Evolutionary conservation across 2,113 vertebrate species (phyloP), one percentile per base, ranked within the genome.

Genomic region (Onychostoma macrolepis): DNA sequence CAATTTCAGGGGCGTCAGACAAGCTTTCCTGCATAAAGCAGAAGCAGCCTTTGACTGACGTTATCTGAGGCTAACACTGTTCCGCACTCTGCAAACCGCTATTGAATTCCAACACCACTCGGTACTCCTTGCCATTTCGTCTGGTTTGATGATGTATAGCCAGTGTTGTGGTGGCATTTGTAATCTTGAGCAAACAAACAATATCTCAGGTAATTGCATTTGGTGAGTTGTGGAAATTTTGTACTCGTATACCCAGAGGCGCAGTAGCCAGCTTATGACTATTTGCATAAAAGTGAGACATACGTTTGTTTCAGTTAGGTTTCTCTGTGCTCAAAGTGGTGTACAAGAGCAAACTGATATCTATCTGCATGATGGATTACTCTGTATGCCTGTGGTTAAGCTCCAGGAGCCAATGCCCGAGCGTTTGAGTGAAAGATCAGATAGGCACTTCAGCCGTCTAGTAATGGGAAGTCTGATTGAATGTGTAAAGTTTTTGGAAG

Each of bases 351-450:
- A 67, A 80, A 88, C 76, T 88, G 94, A 95, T 95, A 87, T 85
- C 91, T 94, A 94, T 94, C 94, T 91, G 71, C 84, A 89, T 94
- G 95, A 95, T 94, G 93, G 94, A 95, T 95, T 91, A 90, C 90
- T 79, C 88, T 89, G 90, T 88, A 82, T 83, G 83, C 88, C 89
- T 88, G 36, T 12, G 21, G 28, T 36, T 58, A 45, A 41, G 58
- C 13, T 72, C 26, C 71, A 87, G 76, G 78, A 56, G 50, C 84
- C 38, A 61, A 17, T 45, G 87, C 56, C 53, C 41, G 26, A 74
- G 82, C 61, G 21, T 72, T 48, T 89, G 89, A 89, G 80, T 86
- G 89, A 89, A 86, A 71, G 76, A 89, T 90, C 86, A 71, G 74
- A 89, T 88, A 90, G 85, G 69, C 45, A 58, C 80, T 69, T 65